Conservation (phyloP, 2,888 invertebrate genomes). For the Phortica okadai region DNA sequence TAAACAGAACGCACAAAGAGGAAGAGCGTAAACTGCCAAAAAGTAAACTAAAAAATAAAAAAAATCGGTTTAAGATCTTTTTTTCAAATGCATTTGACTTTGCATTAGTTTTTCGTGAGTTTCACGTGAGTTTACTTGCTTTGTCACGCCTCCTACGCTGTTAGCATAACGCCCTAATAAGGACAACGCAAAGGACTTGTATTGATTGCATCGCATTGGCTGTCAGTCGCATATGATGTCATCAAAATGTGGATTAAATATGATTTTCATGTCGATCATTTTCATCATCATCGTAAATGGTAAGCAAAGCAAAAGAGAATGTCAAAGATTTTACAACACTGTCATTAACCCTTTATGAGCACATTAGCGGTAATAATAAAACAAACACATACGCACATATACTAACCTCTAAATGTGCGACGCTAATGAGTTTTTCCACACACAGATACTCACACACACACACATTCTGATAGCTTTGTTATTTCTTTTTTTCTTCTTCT, state of each 20-base stretch:
- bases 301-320: constrained; percentile 57
- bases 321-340: neutral
- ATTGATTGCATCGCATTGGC: constrained; percentile 52
- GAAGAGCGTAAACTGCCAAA: neutral
- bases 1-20: neutral
- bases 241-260: constrained; percentile 76
- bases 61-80: neutral
- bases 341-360: neutral
- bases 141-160: neutral
- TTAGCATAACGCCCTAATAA: too few relatives aligned
- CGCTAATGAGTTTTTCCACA: constrained; percentile 8
- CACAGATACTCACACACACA: neutral
- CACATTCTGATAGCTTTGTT: neutral
- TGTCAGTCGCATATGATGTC: constrained; percentile 71
- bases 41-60: neutral
- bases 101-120: too few relatives aligned
- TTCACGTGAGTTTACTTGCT: too few relatives aligned
- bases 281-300: constrained; percentile 77
- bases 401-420: neutral
- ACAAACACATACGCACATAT: neutral
- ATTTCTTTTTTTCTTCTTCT: too few relatives aligned
- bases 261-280: constrained; percentile 75
- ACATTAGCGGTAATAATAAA: constrained; percentile 36
- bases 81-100: too few relatives aligned
- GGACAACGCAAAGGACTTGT: neutral